Evolutionary conservation across 2,113 vertebrate species (phyloP), one percentile per base, ranked within the genome.

Genomic region (Lepisosteus oculatus): DNA sequence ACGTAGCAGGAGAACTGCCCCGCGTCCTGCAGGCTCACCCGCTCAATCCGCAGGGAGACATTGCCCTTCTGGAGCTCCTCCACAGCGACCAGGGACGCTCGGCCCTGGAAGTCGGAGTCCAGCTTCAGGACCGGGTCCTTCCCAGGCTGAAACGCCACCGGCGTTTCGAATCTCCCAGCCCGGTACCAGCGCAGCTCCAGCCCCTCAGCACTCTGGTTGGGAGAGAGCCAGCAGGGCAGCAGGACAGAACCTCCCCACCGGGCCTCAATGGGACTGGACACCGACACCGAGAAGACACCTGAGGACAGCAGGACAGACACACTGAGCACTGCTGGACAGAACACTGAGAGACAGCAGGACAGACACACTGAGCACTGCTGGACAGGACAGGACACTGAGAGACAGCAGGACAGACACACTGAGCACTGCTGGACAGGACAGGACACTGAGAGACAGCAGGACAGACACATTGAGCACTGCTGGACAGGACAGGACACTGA

Each of bases 151-250:
- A 61, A 61, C 51, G 14, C 43, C 64, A n/a, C n/a, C 11, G 14
- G 15, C 14, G 1, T 42, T 0, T 71, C 51, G 55, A 67, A 85
- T 3, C 43, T 0, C 0, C 47, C 11, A 0, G 0, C 0, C 2
- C 17, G 74, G 67, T 82, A 84, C 89, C 89, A 90, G 8, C 0
- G 80, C 0, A 90, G 72, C 67, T 87, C 86, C 78, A 88, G 41
- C 0, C 2, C 54, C 69, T 83, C 82, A 2, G 85, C 85, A 55
- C n/a, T 82, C 15, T 72, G 62, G 2, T 64, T 2, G 12, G 83
- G 80, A 44, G 14, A 71, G 61, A 85, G 73, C 85, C 83, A 88
- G 77, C 89, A 89, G 0, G 83, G 82, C 55, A 90, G 55, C 3
- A 41, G 79, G 66, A 73, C 70, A 0, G 68, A 9, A 0, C 0